Evolutionary conservation across 2,888 invertebrate genomes (phyloP), one percentile per base, ranked within the genome.

Genomic region (Amphipyra berbera): DNA sequence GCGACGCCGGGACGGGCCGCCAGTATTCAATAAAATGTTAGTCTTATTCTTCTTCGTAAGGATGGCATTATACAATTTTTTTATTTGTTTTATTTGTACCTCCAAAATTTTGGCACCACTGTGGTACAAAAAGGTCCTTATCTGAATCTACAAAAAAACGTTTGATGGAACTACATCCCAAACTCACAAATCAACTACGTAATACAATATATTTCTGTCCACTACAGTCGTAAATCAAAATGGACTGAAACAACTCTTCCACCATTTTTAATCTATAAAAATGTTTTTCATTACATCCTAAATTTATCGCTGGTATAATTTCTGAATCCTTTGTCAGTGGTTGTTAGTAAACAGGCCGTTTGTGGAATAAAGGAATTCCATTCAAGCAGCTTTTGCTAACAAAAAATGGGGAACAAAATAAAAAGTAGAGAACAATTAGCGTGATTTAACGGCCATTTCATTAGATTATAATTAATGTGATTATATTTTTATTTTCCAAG

Each of bases 371-470:
- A 95, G 90, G 94, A 90, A 94, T 94, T 92, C 92, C 92, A 91
- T 93, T 90, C 87, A 88, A 81, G 86, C 83, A 84, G 80, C 83
- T 85, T 88, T 88, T 82, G 86, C 84, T 76, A 12, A 65, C 81
- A 90, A 87, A 90, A 88, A 93, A 90, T 83, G 78, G 82, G 75
- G 85, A 85, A 84, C 85, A 88, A 93, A 90, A 94, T 93, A 93
- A 93, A 92, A 94, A 93, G 92, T 90, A 90, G 88, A 88, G 88
- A 89, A 91, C 94, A 93, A 93, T 94, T 94, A 92, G 90, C 90
- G 89, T 93, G 94, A 95, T 95, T 94, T 94, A 94, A 94, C 88
- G 91, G 89, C 85, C 89, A 84, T 94, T 94, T 94, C 92, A 94
- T 94, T 89, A 91, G 87, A 88, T 86, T 83, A 87, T 92, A 93